Base-by-base conservation (phyloP, 30 jellyfish, hydroid and myxozoan species). In the Clytia hemisphaerica region DNA sequence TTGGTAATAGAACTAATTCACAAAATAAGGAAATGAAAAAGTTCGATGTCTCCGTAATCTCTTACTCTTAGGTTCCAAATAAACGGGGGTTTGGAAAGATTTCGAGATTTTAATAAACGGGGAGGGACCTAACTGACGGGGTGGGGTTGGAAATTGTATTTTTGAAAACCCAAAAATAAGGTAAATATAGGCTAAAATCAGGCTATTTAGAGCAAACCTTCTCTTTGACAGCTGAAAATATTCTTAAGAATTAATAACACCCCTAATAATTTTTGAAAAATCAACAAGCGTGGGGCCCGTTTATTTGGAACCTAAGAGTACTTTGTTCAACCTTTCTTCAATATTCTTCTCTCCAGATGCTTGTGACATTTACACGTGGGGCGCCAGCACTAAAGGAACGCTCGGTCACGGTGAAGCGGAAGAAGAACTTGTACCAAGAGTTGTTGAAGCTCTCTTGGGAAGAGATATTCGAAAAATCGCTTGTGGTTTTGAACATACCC, bases 381-480 rank as follows among this genome's bases (percentile, higher is more conserved):
- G 98, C 2, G 82, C 98, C 30, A 89, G 98, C 45, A 89, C 86
- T 57, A 77, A 77, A 63, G 98, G 98, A 37, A 82, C 87, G 59
- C 92, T 89, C 18, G 98, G 98, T 27, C 98, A 89, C 37, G 98
- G 98, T 33, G 98, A 89, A 59, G 98, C 80, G 57, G 73, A 93
- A 18, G 98, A 89, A 46, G 98, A 89, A 71, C 68, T 54, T 45
- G 79, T 68, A 2, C 94, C 98, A 1, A 45, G 98, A 4, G 98
- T 89, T 62, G 95, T 89, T 37, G 98, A 89, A 40, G 98, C 98
- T 12, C 51, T 89, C 47, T 79, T 89, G 22, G 98, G 98, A 38
- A 49, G 94, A n/a, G 95, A 89, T 61, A 79, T 89, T 14, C 77
- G 95, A 6, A 75, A 63, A 18, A 50, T 89, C 15, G 86, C 98